phyloP scores from a whole-genome alignment of 1,140 invertebrate genomes.

The Monochamus saltuarius region DNA sequence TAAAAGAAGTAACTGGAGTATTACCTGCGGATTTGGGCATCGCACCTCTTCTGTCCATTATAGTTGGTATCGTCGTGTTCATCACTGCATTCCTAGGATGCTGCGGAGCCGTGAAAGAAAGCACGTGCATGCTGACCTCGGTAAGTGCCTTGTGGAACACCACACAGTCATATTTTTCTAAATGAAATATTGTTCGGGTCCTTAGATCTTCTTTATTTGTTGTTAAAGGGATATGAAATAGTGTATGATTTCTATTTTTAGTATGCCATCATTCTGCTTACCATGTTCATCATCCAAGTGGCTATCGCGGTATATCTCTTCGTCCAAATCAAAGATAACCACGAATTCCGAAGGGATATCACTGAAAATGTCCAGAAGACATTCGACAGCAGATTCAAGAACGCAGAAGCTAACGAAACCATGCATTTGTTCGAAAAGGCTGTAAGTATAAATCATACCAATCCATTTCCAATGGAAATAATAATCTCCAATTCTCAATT shows the following conservation, averaged over 20 bases:
- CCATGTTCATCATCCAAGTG: conserved; percentile 57
- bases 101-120: conserved; percentile 81
- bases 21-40: conserved; percentile 39
- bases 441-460: conserved; percentile 48
- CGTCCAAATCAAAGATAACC: conserved; percentile 43
- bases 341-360: conserved; percentile 19
- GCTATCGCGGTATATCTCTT: conserved; percentile 54
- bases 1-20: conserved; percentile 35
- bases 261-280: conserved; percentile 56
- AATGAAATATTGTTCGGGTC: no score
- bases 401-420: conserved; percentile 44
- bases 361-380: conserved; percentile 39
- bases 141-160: conserved; percentile 52
- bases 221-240: no score
- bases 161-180: no score
- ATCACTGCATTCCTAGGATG: conserved; percentile 84
- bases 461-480: no score
- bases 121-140: conserved; percentile 76
- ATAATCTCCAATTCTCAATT: conserved; percentile 8
- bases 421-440: conserved; percentile 57
- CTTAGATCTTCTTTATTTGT: no score
- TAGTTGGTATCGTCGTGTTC: conserved; percentile 77
- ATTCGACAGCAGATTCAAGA: conserved; percentile 50
- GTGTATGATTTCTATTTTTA: no score
- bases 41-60: conserved; percentile 75